Percentiles rank a stretch among this genome's conserved stretches.
Evolutionary conservation across 2,888 invertebrate species (phyloP).

Genomic region (Chymomyza caudatula): DNA sequence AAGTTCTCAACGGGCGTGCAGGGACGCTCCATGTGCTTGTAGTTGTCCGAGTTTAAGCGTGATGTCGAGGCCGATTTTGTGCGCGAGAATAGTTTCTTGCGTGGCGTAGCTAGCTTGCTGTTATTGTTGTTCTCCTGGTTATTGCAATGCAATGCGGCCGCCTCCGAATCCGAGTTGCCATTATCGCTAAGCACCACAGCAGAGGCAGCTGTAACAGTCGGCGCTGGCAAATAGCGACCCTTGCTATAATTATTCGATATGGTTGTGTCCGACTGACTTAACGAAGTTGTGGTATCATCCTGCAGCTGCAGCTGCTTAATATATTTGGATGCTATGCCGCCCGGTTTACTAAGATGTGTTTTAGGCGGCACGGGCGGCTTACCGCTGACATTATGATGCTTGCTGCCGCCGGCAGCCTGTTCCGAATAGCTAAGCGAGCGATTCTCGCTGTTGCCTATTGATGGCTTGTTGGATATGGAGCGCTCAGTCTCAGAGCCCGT

Average conservation of each 20-base stretch:
- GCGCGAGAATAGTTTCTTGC: slow-evolving; percentile 84
- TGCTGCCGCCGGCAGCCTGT: slow-evolving; percentile 35
- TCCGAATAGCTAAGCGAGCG: slow-evolving; percentile 73
- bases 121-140: slow-evolving; percentile 78
- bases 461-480: slow-evolving; percentile 85
- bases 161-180: slow-evolving; percentile 77
- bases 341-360: slow-evolving; percentile 63
- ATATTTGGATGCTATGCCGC: slow-evolving; percentile 75
- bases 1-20: slow-evolving; percentile 88
- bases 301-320: slow-evolving; percentile 75
- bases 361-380: slow-evolving; percentile 75
- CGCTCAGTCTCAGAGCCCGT: slow-evolving; percentile 90
- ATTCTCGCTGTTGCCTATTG: slow-evolving; percentile 78
- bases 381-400: slow-evolving; percentile 22
- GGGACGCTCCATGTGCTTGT: slow-evolving; percentile 78
- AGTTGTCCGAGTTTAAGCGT: slow-evolving; percentile 80
- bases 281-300: slow-evolving; percentile 75
- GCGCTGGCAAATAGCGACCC: slow-evolving; percentile 69
- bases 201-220: slow-evolving; percentile 15
- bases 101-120: slow-evolving; percentile 73
- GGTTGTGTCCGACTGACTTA: slow-evolving; percentile 78
- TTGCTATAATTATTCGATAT: slow-evolving; percentile 77
- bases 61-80: slow-evolving; percentile 85
- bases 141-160: slow-evolving; percentile 70
- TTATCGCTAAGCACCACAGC: slow-evolving; percentile 71